These are phyloP conservation scores for Acronicta alni DNA, from an alignment of 2,888 invertebrate genomes.

Conservation along the genomic window DNA sequence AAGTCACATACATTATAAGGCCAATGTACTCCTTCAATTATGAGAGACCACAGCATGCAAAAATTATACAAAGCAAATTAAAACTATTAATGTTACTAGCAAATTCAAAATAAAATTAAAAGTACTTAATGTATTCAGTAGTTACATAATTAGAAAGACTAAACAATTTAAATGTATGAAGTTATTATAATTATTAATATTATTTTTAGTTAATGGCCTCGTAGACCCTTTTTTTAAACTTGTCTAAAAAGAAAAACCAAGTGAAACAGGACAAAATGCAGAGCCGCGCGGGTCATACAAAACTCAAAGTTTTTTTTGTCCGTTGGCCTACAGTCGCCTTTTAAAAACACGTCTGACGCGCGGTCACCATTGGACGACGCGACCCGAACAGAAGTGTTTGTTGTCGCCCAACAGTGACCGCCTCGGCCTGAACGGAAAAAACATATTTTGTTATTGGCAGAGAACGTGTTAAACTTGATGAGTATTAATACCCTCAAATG, in stretches of 20 bases:
- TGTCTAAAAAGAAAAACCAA: conserved; percentile 5
- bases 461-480: conserved; percentile 5
- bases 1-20: no score
- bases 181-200: no score
- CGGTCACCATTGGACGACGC: conserved; percentile 19
- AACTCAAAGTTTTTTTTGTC: conserved; percentile 10
- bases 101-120: no score
- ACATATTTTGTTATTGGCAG: conserved; percentile 5
- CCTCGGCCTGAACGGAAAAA: conserved; percentile 15
- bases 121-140: no score
- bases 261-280: conserved; percentile 14
- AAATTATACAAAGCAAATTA: no score
- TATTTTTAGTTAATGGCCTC: no score
- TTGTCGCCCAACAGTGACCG: conserved; percentile 17
- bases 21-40: no score
- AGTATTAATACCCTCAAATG: background rate
- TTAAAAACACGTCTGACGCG: conserved; percentile 22
- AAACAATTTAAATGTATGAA: no score
- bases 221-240: background rate
- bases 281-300: conserved; percentile 12
- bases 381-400: conserved; percentile 15
- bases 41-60: no score
- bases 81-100: no score
- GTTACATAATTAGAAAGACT: no score
- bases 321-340: conserved; percentile 16